Conservation (phyloP, 2,113 vertebrate species). For the Sander vitreus region DNA sequence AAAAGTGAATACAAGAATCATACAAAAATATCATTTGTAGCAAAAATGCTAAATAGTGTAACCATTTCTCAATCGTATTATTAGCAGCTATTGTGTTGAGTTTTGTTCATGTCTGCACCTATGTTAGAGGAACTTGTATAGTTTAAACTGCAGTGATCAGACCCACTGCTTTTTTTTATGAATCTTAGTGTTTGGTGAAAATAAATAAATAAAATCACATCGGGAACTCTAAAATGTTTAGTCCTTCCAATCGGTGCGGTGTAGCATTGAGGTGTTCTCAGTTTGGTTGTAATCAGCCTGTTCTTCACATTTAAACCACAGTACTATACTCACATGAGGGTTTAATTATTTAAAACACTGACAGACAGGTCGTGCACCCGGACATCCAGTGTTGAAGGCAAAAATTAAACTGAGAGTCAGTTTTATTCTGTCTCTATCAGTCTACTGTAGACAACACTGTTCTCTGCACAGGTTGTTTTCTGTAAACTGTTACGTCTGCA, state of each 20-base stretch:
- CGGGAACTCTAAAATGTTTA: not conserved
- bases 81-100: not conserved
- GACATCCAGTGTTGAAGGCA: not conserved
- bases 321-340: no score
- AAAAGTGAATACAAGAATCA: not conserved
- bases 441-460: not conserved
- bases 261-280: not conserved
- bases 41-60: not conserved
- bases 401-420: constrained; percentile 4
- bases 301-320: no score
- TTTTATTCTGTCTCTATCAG: not conserved
- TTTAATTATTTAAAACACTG: not conserved
- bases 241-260: not conserved
- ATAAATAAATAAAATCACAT: not conserved
- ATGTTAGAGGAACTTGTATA: not conserved
- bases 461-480: constrained; percentile 22
- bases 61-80: not conserved
- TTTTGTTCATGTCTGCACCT: no score
- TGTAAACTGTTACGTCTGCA: constrained; percentile 22
- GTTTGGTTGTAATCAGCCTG: no score
- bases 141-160: not conserved
- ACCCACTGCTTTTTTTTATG: not conserved
- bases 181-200: not conserved
- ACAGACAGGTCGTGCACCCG: not conserved
- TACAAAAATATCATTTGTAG: not conserved